A percentile compares a stretch with the other conserved stretches of the same genome.
phyloP scores from a whole-genome alignment of 2,888 invertebrate genomes.

The Ophion obscuratus region DNA sequence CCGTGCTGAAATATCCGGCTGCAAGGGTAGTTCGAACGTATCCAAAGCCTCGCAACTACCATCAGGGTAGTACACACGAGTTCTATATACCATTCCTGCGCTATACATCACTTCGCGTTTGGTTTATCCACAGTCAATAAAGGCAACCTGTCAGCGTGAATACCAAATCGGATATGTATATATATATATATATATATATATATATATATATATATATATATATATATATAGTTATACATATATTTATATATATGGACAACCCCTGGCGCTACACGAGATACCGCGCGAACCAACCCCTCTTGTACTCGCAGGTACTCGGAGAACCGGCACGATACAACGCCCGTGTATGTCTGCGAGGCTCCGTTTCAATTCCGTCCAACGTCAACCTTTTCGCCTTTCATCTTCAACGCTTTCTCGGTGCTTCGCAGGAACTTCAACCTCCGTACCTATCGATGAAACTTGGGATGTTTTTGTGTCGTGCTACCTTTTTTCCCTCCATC shows the following conservation, averaged over 20 bases:
- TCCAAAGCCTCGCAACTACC: conserved; percentile 27
- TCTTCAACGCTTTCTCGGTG: conserved; percentile 11
- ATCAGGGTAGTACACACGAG: neutral
- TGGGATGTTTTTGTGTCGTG: neutral
- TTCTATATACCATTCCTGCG: conserved; percentile 12
- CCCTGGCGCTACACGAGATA: conserved; percentile 54
- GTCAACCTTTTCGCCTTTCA: conserved; percentile 23
- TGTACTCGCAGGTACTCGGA: conserved; percentile 9
- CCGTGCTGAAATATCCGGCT: conserved; percentile 34
- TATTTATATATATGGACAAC: conserved; percentile 32
- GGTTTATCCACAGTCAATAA: conserved; percentile 82
- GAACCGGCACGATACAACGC: conserved; percentile 19
- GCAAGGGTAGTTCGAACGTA: conserved; percentile 24
- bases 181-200: neutral
- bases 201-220: too few relatives aligned
- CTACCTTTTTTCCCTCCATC: neutral
- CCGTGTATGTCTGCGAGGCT: neutral
- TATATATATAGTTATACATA: too few relatives aligned
- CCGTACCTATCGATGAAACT: neutral
- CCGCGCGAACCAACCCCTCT: conserved; percentile 31
- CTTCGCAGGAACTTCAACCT: conserved; percentile 19
- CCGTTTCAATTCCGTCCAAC: conserved; percentile 48
- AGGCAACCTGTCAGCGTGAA: conserved; percentile 81
- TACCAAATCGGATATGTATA: conserved; percentile 75
- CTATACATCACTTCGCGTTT: conserved; percentile 64